Percentiles rank a stretch among this genome's conserved stretches.
Evolutionary conservation across 2,888 invertebrate species (phyloP).

Genomic region (Eupeodes luniger): DNA sequence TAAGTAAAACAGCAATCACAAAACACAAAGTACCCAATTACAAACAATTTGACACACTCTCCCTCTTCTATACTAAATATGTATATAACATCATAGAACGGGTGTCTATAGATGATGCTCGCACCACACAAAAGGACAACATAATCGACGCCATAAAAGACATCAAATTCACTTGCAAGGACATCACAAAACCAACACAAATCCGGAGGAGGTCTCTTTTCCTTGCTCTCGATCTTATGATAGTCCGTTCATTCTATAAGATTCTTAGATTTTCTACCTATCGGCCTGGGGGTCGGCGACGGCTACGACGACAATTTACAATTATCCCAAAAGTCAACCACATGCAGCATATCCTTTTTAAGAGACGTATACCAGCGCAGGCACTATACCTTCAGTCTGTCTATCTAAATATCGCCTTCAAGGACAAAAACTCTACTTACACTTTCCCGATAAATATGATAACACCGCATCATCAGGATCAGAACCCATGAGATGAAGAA

Average conservation of each 20-base stretch:
- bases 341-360: constrained; percentile 61
- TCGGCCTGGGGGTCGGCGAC: constrained; percentile 43
- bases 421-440: constrained; percentile 35
- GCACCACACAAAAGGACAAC: constrained; percentile 65
- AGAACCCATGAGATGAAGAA: too few species aligned
- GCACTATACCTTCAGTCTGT: too few species aligned
- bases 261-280: neutral
- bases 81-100: neutral
- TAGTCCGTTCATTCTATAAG: neutral
- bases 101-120: constrained; percentile 23
- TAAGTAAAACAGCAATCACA: constrained; percentile 59
- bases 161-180: constrained; percentile 76
- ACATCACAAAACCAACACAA: constrained; percentile 42
- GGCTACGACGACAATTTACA: constrained; percentile 54
- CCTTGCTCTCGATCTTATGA: neutral
- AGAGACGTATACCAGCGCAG: neutral
- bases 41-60: constrained; percentile 75
- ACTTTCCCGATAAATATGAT: constrained; percentile 51
- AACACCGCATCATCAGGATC: constrained; percentile 21
- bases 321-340: constrained; percentile 71
- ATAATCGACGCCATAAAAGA: constrained; percentile 74
- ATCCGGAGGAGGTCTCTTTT: constrained; percentile 27
- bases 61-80: constrained; percentile 25
- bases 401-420: constrained; percentile 29
- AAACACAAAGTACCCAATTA: constrained; percentile 75